Base-by-base conservation (phyloP, 2,888 invertebrate species). In the Therioaphis trifolii region DNA sequence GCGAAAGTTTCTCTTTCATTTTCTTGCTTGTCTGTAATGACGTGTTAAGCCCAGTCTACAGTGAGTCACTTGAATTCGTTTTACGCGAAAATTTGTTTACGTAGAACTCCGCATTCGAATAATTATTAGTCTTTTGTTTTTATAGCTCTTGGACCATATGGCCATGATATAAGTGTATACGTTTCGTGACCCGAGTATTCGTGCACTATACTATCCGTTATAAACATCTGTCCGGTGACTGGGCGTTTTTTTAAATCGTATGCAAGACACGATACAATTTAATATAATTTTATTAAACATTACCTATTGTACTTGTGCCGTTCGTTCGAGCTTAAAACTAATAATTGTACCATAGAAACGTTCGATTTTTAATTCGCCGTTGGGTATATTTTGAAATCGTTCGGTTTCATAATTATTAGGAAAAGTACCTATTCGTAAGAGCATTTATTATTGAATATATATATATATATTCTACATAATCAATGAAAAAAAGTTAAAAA, bases 141-240 rank as follows among this genome's bases (percentile, higher is more conserved):
- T 35, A 21, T 29, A 49, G 14, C 9, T 49, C n/a, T 78, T 24
- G 9, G 52, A 43, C 78, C 78, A 78, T 78, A 78, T 78, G 78
- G 78, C n/a, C n/a, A n/a, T n/a, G n/a, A n/a, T 49, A 35, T 24
- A 43, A 63, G 63, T 14, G 29, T 35, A 15, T 75, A 35, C 27
- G 35, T 24, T 14, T 69, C 78, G 68, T 78, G 68, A 69, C n/a
- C n/a, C 78, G 55, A 69, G 55, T 52, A 40, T 68, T 69, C 52
- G 78, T 78, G 68, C 78, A 55, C 27, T 15, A 69, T 40, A 55
- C n/a, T n/a, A 55, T 52, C 24, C 55, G 40, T 24, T 15, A 18
- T 27, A 69, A 78, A 78, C 78, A 78, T 78, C 68, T 78, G 78
- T 78, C 68, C 27, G 78, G 40, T 55, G 55, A 69, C 40, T 69